phyloP scores from a whole-genome alignment of 2,797 vertebrate species.

The Hemitrygon akajei region DNA sequence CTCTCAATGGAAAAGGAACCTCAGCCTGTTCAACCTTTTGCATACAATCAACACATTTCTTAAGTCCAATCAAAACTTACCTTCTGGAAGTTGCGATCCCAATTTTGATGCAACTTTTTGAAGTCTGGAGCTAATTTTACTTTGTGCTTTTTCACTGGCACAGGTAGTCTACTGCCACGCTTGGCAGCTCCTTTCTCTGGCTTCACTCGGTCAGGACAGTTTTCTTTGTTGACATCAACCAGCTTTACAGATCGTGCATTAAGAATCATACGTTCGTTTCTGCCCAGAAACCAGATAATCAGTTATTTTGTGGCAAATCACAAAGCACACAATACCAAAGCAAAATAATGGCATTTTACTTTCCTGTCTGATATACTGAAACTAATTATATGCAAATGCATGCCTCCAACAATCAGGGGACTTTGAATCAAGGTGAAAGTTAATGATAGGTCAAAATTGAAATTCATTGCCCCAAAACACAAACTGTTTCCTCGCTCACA shows the following conservation, averaged over 20 bases:
- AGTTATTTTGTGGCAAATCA: background rate
- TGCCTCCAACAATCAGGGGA: background rate
- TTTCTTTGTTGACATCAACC: slow-evolving; percentile 17
- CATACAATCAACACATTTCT: background rate
- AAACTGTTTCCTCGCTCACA: too few species aligned
- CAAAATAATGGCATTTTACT: background rate
- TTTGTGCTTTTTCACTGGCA: slow-evolving; percentile 43
- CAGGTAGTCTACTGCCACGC: slow-evolving; percentile 50
- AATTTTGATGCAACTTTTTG: slow-evolving; percentile 41
- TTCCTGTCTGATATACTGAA: background rate
- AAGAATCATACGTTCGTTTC: background rate
- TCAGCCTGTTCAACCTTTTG: background rate
- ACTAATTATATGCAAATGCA: background rate
- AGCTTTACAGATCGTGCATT: background rate
- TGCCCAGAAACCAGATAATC: background rate
- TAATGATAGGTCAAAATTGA: background rate
- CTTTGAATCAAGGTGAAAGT: background rate
- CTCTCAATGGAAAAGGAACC: background rate
- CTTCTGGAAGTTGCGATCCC: slow-evolving; percentile 50
- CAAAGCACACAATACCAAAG: background rate
- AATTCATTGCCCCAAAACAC: background rate
- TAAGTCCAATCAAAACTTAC: slow-evolving; percentile 41
- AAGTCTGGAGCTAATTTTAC: slow-evolving; percentile 40
- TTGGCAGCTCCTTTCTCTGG: background rate
- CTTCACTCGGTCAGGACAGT: background rate